These are phyloP conservation scores for Epinephelus fuscoguttatus DNA, from an alignment of 2,113 vertebrate species.

Conservation along the genomic window DNA sequence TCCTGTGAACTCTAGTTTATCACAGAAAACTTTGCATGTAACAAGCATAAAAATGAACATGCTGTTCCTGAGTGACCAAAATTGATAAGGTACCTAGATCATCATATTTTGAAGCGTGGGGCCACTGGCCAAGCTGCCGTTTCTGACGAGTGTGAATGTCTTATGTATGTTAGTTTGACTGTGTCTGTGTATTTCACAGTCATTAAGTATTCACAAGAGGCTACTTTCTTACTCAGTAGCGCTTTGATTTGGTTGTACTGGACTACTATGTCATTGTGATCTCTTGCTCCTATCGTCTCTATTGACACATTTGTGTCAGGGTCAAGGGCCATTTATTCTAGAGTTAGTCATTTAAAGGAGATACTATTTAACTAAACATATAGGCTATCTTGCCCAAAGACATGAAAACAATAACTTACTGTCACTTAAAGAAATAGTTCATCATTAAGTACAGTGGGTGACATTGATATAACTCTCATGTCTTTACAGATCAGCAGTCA, in stretches of 20 bases:
- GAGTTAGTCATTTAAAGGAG: conserved; percentile 3
- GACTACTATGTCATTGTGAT: conserved; percentile 12
- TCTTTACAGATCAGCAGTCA: not conserved
- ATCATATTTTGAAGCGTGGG: no score
- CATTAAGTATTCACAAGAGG: not conserved
- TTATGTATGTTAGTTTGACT: not conserved
- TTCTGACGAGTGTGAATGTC: no score
- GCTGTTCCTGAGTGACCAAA: no score
- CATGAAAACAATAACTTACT: conserved; percentile 18
- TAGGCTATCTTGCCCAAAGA: not conserved
- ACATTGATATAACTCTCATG: not conserved
- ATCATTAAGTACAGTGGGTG: not conserved
- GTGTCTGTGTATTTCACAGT: not conserved
- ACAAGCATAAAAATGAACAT: no score
- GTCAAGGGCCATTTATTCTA: conserved; percentile 19
- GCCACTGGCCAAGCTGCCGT: no score
- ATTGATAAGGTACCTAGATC: no score
- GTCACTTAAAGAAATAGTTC: not conserved
- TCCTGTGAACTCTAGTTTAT: no score
- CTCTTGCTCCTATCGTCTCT: not conserved
- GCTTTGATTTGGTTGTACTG: conserved; percentile 25
- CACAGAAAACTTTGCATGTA: no score
- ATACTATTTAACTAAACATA: not conserved
- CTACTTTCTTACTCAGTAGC: conserved; percentile 12
- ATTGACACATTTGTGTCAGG: conserved; percentile 6